Conservation (phyloP, 2,888 invertebrate genomes). For the Xestia rhomboidea region DNA sequence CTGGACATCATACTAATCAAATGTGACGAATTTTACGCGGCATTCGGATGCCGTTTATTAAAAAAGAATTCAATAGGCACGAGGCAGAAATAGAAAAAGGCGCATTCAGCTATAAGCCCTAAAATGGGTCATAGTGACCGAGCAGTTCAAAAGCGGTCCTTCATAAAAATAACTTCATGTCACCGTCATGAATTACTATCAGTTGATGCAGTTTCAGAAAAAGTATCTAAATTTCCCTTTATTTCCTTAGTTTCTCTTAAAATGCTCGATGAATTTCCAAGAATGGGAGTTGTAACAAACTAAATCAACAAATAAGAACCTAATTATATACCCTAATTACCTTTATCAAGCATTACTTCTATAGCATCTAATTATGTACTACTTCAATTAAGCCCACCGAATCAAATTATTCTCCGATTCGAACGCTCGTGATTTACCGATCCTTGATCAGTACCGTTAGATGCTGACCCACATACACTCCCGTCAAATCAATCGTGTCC, state of each 20-base stretch:
- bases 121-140: not conserved
- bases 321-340: not conserved
- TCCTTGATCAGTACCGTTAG: constrained; percentile 61
- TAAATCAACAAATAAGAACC: not conserved
- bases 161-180: not conserved
- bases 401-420: constrained; percentile 43
- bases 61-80: not conserved
- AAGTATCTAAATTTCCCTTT: not conserved
- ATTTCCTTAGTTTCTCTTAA: not conserved
- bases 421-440: constrained; percentile 51
- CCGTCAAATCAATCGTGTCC: constrained; percentile 61
- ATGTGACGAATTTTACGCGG: constrained; percentile 58
- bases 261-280: not conserved
- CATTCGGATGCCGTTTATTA: constrained; percentile 29
- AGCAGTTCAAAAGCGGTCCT: too few species aligned
- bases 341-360: not conserved
- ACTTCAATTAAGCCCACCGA: constrained; percentile 46
- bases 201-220: not conserved
- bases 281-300: not conserved
- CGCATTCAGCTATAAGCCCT: too few species aligned
- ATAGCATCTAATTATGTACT: constrained; percentile 37
- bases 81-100: not conserved
- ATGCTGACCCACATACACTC: constrained; percentile 41
- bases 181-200: too few species aligned
- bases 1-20: constrained; percentile 56